Base-by-base conservation (phyloP, 2,113 vertebrate species). In the Chloroceryle aenea region DNA sequence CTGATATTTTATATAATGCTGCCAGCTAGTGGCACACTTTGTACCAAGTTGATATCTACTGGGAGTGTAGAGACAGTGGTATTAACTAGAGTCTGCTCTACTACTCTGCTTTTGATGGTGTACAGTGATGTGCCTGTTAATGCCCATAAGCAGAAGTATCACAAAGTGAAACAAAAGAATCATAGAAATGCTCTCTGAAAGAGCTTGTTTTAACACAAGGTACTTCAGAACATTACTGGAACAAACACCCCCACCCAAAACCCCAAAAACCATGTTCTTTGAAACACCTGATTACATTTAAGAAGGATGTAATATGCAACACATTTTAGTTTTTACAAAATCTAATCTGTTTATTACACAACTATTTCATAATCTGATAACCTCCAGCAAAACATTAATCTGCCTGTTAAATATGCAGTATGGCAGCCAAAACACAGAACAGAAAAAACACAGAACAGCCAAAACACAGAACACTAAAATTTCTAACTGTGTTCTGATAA, bases 1-100 rank as follows among this genome's bases (percentile, higher is more conserved):
- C 66, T 95, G 94, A 97, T 97, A 96, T 93, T 97, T 96, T 98
- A 98, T 96, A 97, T 97, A 96, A 97, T 98, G 97, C 97, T 98
- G 97, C 97, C 98, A 98, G 97, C 97, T 98, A 98, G 98, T 98
- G 98, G 97, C 90, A 95, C 92, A 96, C 91, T 89, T 96, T 87
- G 93, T 68, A 97, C 69, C 74, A 85, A 97, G 85, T 83, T 91
- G 78, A 52, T 52, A 62, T 38, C 71, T 90, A 82, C 56, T 71
- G 34, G 34, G 27, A 96, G 66, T 4, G 30, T 6, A 83, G 23
- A 79, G 55, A 53, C 88, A 67, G 67, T 82, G n/a, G 73, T 66
- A 83, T 73, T 77, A 83, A 85, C 20, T 89, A 42, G 23, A 73
- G 61, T 34, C 45, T 82, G 45, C 50, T 91, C 42, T 56, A 59